A percentile compares a stretch with the other conserved stretches of the same genome.
phyloP scores from a whole-genome alignment of 2,888 invertebrate genomes.

The Drosophila buzzatii region DNA sequence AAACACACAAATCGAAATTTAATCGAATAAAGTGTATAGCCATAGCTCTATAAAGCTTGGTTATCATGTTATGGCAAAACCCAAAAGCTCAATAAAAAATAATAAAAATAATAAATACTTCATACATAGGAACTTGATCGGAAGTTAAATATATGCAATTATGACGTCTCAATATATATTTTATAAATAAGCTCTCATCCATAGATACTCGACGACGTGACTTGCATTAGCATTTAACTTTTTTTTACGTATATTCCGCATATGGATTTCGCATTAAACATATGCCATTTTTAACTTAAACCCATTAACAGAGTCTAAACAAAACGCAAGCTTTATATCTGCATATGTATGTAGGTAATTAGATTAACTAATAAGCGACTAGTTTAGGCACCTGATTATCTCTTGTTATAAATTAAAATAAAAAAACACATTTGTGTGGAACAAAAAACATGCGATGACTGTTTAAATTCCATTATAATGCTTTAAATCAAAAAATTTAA shows the following conservation, averaged over 20 bases:
- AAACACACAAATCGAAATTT: conserved; percentile 29
- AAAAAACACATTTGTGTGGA: not conserved
- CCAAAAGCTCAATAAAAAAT: conserved; percentile 28
- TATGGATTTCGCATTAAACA: conserved; percentile 41
- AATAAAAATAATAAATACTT: not conserved
- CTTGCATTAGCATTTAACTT: conserved; percentile 13
- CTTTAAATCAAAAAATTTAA: no score
- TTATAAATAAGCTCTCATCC: conserved; percentile 3
- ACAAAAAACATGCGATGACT: not conserved
- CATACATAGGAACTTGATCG: conserved; percentile 33
- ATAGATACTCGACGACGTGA: conserved; percentile 33
- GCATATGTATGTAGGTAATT: conserved; percentile 22
- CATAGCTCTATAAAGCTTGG: conserved; percentile 11
- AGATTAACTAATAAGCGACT: not conserved
- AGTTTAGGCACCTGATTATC: conserved; percentile 13
- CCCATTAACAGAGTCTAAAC: not conserved
- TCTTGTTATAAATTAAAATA: conserved; percentile 32
- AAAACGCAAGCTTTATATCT: not conserved
- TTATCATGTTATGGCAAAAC: conserved; percentile 32
- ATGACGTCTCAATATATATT: conserved; percentile 1
- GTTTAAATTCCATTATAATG: not conserved
- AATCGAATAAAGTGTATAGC: conserved; percentile 29
- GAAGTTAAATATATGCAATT: conserved; percentile 33
- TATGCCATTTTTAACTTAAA: conserved; percentile 8
- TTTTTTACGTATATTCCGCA: conserved; percentile 20